These are phyloP conservation scores for Shinisaurus crocodilurus DNA, from an alignment of 2,113 vertebrate species.

Conservation along the genomic window DNA sequence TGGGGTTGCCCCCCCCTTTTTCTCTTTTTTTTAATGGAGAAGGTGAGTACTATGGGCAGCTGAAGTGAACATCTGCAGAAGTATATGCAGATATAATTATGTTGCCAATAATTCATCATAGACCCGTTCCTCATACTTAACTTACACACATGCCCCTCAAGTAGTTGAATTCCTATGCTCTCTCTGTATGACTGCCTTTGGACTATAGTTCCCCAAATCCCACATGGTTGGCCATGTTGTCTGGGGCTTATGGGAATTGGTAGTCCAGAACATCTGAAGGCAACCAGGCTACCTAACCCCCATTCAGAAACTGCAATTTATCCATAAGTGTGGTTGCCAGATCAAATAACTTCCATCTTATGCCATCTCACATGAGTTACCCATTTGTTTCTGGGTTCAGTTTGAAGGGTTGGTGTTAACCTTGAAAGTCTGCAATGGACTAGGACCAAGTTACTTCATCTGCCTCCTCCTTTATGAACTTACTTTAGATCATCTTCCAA, in stretches of 20 bases:
- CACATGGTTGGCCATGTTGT: no score
- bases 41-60: neutral
- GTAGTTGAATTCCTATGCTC: neutral
- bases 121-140: neutral
- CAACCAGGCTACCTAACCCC: no score
- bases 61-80: neutral
- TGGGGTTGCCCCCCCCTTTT: neutral
- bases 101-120: neutral
- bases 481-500: neutral
- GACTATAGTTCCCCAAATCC: neutral
- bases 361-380: neutral
- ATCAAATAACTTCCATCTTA: neutral
- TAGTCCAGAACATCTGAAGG: no score
- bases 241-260: no score
- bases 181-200: no score
- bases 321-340: neutral
- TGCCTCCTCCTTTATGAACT: neutral
- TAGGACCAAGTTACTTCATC: neutral
- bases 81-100: constrained; percentile 14
- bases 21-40: neutral
- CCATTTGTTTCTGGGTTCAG: neutral
- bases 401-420: neutral
- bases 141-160: neutral
- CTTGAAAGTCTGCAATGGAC: neutral
- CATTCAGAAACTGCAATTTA: neutral